Percentiles rank a stretch among this genome's conserved stretches.
These are phyloP conservation scores for Hypanus sabinus DNA, from an alignment of 2,113 vertebrate species.

Conservation along the genomic window DNA sequence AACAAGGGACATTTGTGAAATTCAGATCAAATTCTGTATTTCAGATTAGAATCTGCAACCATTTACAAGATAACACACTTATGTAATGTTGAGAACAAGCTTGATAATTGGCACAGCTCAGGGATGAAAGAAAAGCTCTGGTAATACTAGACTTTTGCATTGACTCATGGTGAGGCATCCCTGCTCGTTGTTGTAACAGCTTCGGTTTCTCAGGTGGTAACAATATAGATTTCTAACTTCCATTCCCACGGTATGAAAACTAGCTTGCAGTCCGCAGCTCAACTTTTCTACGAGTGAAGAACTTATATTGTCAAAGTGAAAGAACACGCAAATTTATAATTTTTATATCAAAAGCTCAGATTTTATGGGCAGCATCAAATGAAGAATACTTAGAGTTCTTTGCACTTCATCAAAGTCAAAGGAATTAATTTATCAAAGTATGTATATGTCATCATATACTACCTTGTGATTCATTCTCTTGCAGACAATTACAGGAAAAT, in stretches of 20 bases:
- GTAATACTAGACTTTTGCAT: background rate
- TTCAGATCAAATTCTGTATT: background rate
- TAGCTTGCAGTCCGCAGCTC: background rate
- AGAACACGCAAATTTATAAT: background rate
- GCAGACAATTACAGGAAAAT: no score
- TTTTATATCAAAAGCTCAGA: background rate
- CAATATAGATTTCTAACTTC: background rate
- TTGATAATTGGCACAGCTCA: background rate
- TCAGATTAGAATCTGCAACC: background rate
- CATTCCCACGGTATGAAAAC: background rate
- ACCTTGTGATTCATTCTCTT: no score
- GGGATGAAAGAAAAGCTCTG: background rate
- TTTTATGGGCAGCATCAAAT: background rate
- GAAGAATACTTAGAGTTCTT: background rate
- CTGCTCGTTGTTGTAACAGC: background rate
- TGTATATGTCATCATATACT: no score
- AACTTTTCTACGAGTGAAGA: background rate
- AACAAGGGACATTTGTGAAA: background rate
- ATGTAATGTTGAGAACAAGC: background rate
- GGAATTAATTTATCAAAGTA: no score
- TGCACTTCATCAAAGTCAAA: background rate
- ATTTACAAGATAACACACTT: background rate
- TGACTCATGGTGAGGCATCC: no score
- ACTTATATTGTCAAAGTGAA: background rate
- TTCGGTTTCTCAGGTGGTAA: background rate